These are phyloP conservation scores for Bombus pascuorum DNA, from an alignment of 1,140 invertebrate genomes.

Conservation along the genomic window DNA sequence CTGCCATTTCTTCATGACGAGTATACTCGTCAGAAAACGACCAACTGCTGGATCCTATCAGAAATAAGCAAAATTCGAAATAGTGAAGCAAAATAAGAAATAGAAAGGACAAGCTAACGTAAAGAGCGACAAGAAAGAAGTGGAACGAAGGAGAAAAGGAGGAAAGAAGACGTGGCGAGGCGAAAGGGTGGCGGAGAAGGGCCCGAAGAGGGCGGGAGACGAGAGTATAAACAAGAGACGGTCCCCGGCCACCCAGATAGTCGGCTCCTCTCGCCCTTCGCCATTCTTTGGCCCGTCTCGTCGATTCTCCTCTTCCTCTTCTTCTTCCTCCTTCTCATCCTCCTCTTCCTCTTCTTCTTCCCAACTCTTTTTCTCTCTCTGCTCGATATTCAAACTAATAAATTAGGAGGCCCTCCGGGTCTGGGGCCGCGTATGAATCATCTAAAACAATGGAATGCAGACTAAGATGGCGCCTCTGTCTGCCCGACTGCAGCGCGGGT, in stretches of 20 bases:
- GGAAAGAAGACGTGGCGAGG: slow-evolving; percentile 25
- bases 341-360: slow-evolving; percentile 35
- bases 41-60: too few relatives aligned
- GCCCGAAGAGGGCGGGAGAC: slow-evolving; percentile 34
- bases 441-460: slow-evolving; percentile 83
- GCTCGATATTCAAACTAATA: slow-evolving; percentile 74
- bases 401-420: slow-evolving; percentile 67
- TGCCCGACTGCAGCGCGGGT: background rate
- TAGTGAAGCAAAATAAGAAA: background rate
- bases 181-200: slow-evolving; percentile 52
- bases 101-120: background rate
- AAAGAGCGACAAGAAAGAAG: slow-evolving; percentile 40
- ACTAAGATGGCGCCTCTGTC: slow-evolving; percentile 75
- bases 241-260: slow-evolving; percentile 70
- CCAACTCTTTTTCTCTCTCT: slow-evolving; percentile 53
- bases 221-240: slow-evolving; percentile 69
- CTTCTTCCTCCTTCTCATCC: slow-evolving; percentile 45
- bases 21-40: too few relatives aligned
- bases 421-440: slow-evolving; percentile 79
- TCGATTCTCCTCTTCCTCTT: slow-evolving; percentile 42
- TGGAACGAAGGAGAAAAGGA: slow-evolving; percentile 21
- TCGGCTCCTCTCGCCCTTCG: slow-evolving; percentile 63
- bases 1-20: too few relatives aligned
- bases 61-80: background rate
- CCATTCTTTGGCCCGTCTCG: slow-evolving; percentile 49